Conservation (phyloP, 2,113 vertebrate species). For the Felis catus region DNA sequence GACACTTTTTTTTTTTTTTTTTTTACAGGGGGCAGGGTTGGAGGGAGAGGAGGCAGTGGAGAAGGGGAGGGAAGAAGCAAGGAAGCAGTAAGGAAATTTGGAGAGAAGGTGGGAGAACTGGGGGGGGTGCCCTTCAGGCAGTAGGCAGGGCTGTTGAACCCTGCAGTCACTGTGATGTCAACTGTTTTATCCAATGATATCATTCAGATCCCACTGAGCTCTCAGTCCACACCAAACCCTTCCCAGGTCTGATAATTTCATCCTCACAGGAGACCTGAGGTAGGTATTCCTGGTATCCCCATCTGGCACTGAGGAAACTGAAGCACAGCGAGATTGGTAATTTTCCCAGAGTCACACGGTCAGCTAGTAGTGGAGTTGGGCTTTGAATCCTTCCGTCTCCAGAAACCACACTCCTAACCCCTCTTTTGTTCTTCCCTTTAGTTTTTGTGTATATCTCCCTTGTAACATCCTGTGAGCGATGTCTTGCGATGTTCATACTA, state of each 20-base stretch:
- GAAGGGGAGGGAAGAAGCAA: background rate
- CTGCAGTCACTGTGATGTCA: background rate
- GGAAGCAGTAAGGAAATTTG: background rate
- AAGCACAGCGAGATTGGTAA: background rate
- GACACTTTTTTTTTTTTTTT: too few species aligned
- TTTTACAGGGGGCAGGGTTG: background rate
- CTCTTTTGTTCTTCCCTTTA: background rate
- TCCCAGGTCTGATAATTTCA: accelerated
- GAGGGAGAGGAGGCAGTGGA: too few species aligned
- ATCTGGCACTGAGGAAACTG: background rate
- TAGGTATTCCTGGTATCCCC: too few species aligned
- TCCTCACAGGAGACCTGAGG: background rate
- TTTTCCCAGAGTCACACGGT: background rate
- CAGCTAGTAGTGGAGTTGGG: background rate
- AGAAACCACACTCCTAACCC: background rate
- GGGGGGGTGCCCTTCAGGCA: background rate
- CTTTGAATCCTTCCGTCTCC: background rate
- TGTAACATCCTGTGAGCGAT: background rate
- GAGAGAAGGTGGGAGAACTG: background rate
- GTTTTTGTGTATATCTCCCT: background rate
- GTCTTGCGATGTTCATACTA: background rate
- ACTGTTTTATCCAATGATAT: background rate
- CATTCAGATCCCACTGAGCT: accelerated
- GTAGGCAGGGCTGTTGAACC: background rate
- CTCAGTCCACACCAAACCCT: background rate